Base-by-base conservation (phyloP, 2,113 vertebrate species). In the Bothrops jararaca region DNA sequence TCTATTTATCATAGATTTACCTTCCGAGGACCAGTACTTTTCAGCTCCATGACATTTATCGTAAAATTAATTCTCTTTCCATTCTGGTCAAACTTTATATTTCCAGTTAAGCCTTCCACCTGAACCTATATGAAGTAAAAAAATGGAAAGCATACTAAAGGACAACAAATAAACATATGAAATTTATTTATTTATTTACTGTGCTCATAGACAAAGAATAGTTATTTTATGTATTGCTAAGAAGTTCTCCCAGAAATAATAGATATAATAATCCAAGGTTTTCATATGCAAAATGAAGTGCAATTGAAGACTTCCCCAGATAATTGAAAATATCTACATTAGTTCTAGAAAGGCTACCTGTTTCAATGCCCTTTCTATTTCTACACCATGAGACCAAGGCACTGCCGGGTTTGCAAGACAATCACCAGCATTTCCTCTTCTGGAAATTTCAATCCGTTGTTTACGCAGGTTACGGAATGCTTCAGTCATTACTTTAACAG, bases 81-180 rank as follows among this genome's bases (percentile, higher is more conserved):
- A 26, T 99, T 98, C 95, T 99, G 99, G 97, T 99, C 99, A 97
- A 99, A 99, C 95, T 99, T 99, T 96, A 99, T 99, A 96, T 99
- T 99, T 94, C 99, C 99, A 29, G 99, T 99, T 57, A 99, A 97
- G 60, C 99, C 99, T 97, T 99, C 99, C 74, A 99, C 98, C 12
- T 98, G 99, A 90, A 99, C 99, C 99, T 99, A 92, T 15, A 93
- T 0, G 94, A 96, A 53, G 93, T 1, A 89, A 90, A 39, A 39
- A 94, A 91, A 96, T 20, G 58, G 24, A 92, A 95, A 91, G 54
- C 56, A n/a, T 1, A 91, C 2, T 29, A 95, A 18, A 94, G 94
- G 92, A 88, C 85, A 26, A 54, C 85, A 91, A 15, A 52, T 39
- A 89, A 91, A 91, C 92, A 85, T 53, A 34, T 9, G 9, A 92